Conservation (phyloP, 2,797 vertebrate genomes). For the Masticophis lateralis region DNA sequence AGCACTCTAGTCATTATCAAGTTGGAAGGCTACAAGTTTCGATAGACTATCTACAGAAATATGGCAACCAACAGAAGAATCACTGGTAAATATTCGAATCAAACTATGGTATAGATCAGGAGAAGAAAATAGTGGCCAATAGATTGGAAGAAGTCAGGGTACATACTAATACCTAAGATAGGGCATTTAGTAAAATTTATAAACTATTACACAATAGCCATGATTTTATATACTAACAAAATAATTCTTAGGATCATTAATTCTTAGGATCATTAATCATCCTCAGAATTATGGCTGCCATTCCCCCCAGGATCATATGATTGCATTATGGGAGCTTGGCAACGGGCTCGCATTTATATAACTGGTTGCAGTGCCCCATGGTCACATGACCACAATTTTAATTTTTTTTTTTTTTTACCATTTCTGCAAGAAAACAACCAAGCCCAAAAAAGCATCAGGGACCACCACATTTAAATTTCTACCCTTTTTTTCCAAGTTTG, state of each 20-base stretch:
- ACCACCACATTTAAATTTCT: background rate
- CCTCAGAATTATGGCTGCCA: background rate
- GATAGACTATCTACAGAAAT: background rate
- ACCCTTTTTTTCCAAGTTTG: background rate
- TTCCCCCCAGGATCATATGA: background rate
- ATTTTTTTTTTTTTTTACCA: background rate
- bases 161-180: background rate
- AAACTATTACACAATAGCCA: background rate
- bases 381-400: background rate
- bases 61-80: background rate
- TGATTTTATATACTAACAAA: background rate
- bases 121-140: background rate
- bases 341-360: background rate
- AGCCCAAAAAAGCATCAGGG: background rate
- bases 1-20: background rate
- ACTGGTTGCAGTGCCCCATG: background rate
- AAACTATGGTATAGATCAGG: background rate
- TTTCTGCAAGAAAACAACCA: background rate
- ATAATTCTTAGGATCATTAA: background rate
- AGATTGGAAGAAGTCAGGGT: background rate
- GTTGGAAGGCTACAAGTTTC: background rate
- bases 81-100: background rate
- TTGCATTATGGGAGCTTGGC: background rate
- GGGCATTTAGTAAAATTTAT: background rate
- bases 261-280: background rate